Evolutionary conservation across 2,113 vertebrate genomes (phyloP), one percentile per base, ranked within the genome.

Genomic region (Machaerirhynchus nigripectus): DNA sequence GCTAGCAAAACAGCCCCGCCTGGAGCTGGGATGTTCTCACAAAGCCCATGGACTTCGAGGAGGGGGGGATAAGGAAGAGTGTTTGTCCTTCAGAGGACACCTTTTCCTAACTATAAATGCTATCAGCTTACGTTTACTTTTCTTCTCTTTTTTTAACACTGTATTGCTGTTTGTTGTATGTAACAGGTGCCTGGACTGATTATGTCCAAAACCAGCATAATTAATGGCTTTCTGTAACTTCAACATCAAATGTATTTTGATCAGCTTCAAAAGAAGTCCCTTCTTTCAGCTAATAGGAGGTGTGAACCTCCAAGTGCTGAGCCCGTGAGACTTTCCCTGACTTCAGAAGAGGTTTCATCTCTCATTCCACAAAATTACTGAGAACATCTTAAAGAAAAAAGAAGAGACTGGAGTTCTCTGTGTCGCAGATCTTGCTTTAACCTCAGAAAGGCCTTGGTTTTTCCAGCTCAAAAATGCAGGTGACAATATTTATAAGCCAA

Each of bases 281-380:
- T 92, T 78, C 52, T 84, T 90, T 78, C 35, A 68, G 50, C 39
- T 52, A 70, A 50, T 63, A 27, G 17, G 55, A 73, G 16, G 63
- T 79, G 75, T 82, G 53, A 85, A 69, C 78, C 46, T 82, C 8
- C 35, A 85, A 96, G 50, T 39, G 30, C 23, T 61, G 78, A 88
- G 59, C 84, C 59, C 3, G 10, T 69, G 89, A 82, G 80, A 85
- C 59, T 94, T 83, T n/a, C 33, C 33, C 30, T 59, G 82, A 74
- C 89, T 90, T 96, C 82, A 93, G 82, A 89, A 56, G 77, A 85
- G n/a, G 78, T 91, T 94, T 94, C 37, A 50, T 91, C 59, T 73
- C 75, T 87, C 5, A 4, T 87, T 90, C 27, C 37, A 35, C 20
- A 65, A 87, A 87, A 87, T 57, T 83, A 75, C 65, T 70, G 67